A percentile compares a stretch with the other conserved stretches of the same genome.
phyloP scores from a whole-genome alignment of 2,797 vertebrate genomes.

The Scyliorhinus canicula region DNA sequence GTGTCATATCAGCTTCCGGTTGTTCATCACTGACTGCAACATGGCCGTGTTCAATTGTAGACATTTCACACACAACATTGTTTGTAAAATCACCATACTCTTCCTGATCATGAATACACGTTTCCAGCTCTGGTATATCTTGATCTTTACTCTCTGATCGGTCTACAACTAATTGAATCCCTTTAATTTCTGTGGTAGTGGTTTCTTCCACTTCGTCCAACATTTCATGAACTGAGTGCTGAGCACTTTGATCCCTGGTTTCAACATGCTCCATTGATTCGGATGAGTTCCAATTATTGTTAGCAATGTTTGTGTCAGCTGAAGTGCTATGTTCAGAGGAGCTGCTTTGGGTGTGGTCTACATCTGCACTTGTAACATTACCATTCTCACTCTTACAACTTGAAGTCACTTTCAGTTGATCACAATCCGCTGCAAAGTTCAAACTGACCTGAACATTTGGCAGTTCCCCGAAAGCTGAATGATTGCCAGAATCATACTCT shows the following conservation, averaged over 20 bases:
- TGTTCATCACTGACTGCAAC: not conserved
- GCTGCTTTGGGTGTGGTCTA: not conserved
- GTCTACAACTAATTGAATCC: not conserved
- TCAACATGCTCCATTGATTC: not conserved
- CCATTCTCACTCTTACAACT: not conserved
- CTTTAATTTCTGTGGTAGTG: not conserved
- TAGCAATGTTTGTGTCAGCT: not conserved
- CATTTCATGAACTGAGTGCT: not conserved
- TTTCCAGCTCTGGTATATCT: not conserved
- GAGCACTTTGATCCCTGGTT: not conserved
- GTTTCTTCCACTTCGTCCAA: not conserved
- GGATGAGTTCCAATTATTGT: not conserved
- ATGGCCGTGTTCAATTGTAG: not conserved
- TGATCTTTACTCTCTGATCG: not conserved
- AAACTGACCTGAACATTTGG: slow-evolving; percentile 51
- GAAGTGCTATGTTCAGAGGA: not conserved
- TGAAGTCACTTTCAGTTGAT: slow-evolving; percentile 42
- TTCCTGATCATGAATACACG: not conserved
- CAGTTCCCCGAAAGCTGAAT: slow-evolving; percentile 51
- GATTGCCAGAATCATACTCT: slow-evolving; percentile 40
- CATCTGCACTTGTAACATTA: not conserved
- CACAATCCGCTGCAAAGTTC: slow-evolving; percentile 54
- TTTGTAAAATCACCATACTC: not conserved
- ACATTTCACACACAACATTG: not conserved
- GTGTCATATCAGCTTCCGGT: not conserved